phyloP scores from a whole-genome alignment of 2,888 invertebrate species.

The Tenthredo distinguenda region DNA sequence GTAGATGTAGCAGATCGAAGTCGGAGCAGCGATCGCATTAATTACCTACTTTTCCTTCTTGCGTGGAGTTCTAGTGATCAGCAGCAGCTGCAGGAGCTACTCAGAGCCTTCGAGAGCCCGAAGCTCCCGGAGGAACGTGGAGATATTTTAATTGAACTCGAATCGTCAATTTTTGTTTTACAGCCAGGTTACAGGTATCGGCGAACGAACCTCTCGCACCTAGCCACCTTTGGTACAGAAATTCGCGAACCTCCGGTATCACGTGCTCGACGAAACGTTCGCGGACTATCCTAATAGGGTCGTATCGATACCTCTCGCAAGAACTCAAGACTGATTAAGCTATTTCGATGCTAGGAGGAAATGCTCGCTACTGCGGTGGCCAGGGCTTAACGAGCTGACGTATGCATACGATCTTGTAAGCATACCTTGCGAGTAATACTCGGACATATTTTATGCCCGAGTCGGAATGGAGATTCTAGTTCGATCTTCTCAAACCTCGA shows the following conservation, averaged over 20 bases:
- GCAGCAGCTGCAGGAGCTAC: constrained; percentile 30
- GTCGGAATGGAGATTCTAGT: background rate
- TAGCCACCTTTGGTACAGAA: background rate
- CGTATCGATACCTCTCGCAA: constrained; percentile 52
- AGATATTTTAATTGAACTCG: constrained; percentile 61
- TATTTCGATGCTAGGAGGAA: constrained; percentile 56
- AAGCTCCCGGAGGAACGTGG: constrained; percentile 52
- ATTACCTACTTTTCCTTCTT: constrained; percentile 65
- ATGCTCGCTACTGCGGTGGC: constrained; percentile 40
- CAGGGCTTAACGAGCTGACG: constrained; percentile 47
- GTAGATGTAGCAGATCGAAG: background rate
- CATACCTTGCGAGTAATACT: background rate
- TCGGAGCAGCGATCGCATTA: constrained; percentile 60
- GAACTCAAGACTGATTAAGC: constrained; percentile 56
- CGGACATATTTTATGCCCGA: background rate
- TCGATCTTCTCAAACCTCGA: background rate
- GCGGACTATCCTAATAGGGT: constrained; percentile 57
- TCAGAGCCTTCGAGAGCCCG: background rate
- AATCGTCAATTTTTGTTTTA: constrained; percentile 56
- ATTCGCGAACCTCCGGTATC: background rate
- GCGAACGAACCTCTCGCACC: background rate
- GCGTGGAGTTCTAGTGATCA: constrained; percentile 43
- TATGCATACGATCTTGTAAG: constrained; percentile 23
- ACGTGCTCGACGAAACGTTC: background rate
- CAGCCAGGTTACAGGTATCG: constrained; percentile 11